These are phyloP conservation scores for Nymphalis polychloros DNA, from an alignment of 2,888 invertebrate species.

Conservation along the genomic window DNA sequence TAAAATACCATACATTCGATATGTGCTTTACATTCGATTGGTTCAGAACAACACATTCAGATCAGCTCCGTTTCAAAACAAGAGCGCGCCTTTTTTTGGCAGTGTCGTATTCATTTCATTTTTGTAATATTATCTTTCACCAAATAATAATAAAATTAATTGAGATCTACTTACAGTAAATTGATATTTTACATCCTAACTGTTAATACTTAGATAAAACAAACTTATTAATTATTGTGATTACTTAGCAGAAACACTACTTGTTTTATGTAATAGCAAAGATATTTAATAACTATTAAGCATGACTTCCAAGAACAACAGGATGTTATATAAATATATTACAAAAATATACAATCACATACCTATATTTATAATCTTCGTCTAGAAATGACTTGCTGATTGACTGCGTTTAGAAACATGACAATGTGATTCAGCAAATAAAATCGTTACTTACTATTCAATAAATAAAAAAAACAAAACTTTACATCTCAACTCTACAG, in stretches of 20 bases:
- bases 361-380: constrained; percentile 1
- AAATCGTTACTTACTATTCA: not conserved
- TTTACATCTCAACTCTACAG: not conserved
- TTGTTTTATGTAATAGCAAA: not conserved
- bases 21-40: too few species aligned
- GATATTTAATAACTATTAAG: constrained; percentile 3
- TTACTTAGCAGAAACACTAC: not conserved
- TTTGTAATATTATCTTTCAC: too few species aligned
- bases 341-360: constrained; percentile 2
- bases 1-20: too few species aligned
- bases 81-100: too few species aligned
- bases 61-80: too few species aligned
- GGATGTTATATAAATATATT: constrained; percentile 2
- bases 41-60: too few species aligned
- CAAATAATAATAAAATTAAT: too few species aligned
- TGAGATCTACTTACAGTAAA: too few species aligned
- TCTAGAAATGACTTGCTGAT: not conserved
- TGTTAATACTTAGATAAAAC: too few species aligned
- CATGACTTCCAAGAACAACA: not conserved
- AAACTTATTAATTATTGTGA: too few species aligned
- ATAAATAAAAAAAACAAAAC: not conserved
- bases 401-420: not conserved
- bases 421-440: not conserved
- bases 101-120: too few species aligned
- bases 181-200: too few species aligned